Evolutionary conservation across 2,888 invertebrate genomes (phyloP), one percentile per base, ranked within the genome.

Genomic region (Colostygia pectinataria): DNA sequence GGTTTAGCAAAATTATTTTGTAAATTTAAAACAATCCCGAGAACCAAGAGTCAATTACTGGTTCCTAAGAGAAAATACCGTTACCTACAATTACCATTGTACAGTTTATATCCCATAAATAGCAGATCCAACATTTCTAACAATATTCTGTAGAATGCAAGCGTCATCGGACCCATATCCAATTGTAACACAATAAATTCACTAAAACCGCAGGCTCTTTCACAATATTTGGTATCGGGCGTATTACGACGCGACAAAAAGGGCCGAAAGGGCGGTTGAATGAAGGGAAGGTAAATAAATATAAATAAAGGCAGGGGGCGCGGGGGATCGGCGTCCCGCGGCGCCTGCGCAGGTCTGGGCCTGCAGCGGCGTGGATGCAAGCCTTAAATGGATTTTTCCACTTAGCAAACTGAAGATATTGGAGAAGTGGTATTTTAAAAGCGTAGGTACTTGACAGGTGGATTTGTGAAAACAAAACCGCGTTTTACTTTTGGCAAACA

Each of bases 241-340:
- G 79, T 77, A 79, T 80, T 79, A 77, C 73, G 71, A 71, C 65
- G 80, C 80, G 85, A 83, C 88, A 89, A 89, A 90, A 90, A 87
- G 80, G 83, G 80, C 88, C 86, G 87, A 88, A 88, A 87, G 83
- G 90, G 86, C 88, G 87, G 79, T 80, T 89, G 87, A 89, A 89
- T 89, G 89, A 88, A 89, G 86, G 87, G 88, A 87, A 88, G 88
- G 88, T 89, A 90, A 90, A 90, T 90, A 90, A 90, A 89, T 87
- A 90, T 88, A 89, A 90, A 89, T 90, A 88, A 89, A 88, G 86
- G 83, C 61, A 49, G 68, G 62, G 34, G 39, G 40, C 12, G 27
- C 66, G 65, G 71, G 65, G 63, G 64, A 65, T 66, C 62, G 70
- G 69, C 69, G 59, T 71, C 81, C 80, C 75, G 80, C 77, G 79